A percentile compares a stretch with the other conserved stretches of the same genome.
These are phyloP conservation scores for Listronotus oregonensis DNA, from an alignment of 1,140 invertebrate species.

Conservation along the genomic window DNA sequence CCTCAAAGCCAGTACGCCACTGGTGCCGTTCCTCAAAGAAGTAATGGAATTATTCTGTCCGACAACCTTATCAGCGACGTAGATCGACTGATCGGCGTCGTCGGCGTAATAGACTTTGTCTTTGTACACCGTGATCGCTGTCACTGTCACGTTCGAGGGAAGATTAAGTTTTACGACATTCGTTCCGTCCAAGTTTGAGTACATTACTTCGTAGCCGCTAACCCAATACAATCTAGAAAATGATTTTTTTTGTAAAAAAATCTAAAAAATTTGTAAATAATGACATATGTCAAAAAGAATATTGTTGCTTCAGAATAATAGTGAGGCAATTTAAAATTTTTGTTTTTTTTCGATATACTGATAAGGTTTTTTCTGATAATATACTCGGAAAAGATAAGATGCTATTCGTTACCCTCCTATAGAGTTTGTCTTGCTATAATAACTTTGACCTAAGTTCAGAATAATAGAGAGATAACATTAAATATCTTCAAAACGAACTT, in stretches of 20 bases:
- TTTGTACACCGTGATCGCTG: conserved; percentile 65
- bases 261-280: too few species aligned
- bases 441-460: too few species aligned
- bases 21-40: conserved; percentile 58
- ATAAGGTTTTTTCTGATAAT: too few species aligned
- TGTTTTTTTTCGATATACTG: too few species aligned
- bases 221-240: conserved; percentile 71
- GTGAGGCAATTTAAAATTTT: too few species aligned
- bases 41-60: conserved; percentile 51
- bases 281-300: too few species aligned
- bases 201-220: conserved; percentile 67
- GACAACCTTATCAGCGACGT: conserved; percentile 61
- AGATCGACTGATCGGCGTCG: conserved; percentile 60
- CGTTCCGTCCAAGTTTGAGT: conserved; percentile 62
- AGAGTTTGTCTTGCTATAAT: too few species aligned
- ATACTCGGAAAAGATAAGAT: too few species aligned
- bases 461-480: too few species aligned
- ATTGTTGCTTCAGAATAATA: too few species aligned
- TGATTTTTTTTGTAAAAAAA: neutral
- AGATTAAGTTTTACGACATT: conserved; percentile 56
- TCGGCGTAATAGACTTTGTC: conserved; percentile 66
- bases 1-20: conserved; percentile 66
- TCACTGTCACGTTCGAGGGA: conserved; percentile 53
- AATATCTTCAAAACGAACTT: too few species aligned
- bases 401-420: too few species aligned